Percentiles rank a stretch among this genome's conserved stretches.
These are phyloP conservation scores for Cyrtorhinus lividipennis DNA, from an alignment of 1,140 invertebrate genomes.

Conservation along the genomic window DNA sequence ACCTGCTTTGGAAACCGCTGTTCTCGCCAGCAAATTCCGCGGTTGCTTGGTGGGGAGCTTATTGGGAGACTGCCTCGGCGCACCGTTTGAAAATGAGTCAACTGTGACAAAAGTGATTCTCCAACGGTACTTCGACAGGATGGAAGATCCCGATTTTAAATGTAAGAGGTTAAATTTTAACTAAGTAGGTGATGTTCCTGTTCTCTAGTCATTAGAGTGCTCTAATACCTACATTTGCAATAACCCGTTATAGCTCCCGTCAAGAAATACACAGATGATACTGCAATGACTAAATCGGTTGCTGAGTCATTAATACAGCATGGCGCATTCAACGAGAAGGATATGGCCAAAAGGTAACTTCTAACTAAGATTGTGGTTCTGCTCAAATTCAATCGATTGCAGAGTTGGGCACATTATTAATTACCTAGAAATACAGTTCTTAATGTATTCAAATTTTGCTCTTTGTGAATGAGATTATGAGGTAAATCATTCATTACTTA, in stretches of 20 bases:
- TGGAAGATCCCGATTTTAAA: slow-evolving; percentile 39
- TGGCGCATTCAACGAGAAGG: slow-evolving; percentile 37
- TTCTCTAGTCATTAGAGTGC: too few relatives aligned
- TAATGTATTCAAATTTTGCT: too few relatives aligned
- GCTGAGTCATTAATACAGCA: slow-evolving; percentile 47
- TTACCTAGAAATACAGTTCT: too few relatives aligned
- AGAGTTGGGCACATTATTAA: too few relatives aligned
- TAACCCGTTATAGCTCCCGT: too few relatives aligned
- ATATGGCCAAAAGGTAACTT: slow-evolving; percentile 37
- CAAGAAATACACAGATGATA: slow-evolving; percentile 58
- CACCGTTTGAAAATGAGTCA: slow-evolving; percentile 48
- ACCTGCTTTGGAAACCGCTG: slow-evolving; percentile 28
- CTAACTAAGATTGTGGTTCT: too few relatives aligned
- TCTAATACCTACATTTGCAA: slow-evolving; percentile 23
- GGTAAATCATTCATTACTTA: too few relatives aligned
- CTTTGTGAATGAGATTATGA: too few relatives aligned
- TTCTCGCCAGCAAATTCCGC: slow-evolving; percentile 43
- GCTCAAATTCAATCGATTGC: too few relatives aligned
- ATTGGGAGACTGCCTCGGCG: slow-evolving; percentile 57
- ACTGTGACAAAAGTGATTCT: slow-evolving; percentile 36
- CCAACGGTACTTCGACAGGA: slow-evolving; percentile 42
- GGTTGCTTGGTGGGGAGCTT: slow-evolving; percentile 52
- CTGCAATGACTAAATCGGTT: slow-evolving; percentile 54
- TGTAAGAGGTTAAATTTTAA: slow-evolving; percentile 30
- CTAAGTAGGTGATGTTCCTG: not conserved